Evolutionary conservation across 2,888 invertebrate genomes (phyloP).

Genomic region (Caenorhabditis virilis): DNA sequence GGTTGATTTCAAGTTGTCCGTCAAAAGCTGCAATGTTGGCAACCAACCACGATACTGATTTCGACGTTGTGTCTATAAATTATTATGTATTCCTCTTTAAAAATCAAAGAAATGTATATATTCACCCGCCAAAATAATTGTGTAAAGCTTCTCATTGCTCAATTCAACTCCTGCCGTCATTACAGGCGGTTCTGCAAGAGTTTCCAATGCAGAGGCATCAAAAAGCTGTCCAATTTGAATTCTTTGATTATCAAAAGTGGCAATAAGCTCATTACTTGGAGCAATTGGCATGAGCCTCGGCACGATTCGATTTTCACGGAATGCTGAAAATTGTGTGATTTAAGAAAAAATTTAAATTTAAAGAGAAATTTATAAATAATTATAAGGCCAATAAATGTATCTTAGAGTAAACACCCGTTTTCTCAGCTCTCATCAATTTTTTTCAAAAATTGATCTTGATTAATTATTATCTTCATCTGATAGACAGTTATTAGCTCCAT

Average conservation of each 20-base stretch:
- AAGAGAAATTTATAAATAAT: too few relatives aligned
- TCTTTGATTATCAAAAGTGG: conserved; percentile 34
- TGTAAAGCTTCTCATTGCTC: conserved; percentile 38
- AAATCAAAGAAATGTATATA: not conserved
- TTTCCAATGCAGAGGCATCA: conserved; percentile 22
- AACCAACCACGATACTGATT: conserved; percentile 28
- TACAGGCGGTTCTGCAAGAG: conserved; percentile 30
- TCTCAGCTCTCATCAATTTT: too few relatives aligned
- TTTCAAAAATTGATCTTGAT: too few relatives aligned
- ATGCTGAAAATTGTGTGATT: conserved; percentile 28
- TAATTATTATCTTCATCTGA: too few relatives aligned
- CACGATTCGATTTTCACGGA: conserved; percentile 48
- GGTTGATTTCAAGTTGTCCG: conserved; percentile 31
- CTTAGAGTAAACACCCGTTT: too few relatives aligned
- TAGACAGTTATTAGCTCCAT: too few relatives aligned
- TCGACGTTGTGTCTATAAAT: conserved; percentile 32
- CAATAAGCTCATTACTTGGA: conserved; percentile 29
- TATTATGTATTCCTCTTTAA: not conserved
- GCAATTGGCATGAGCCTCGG: conserved; percentile 40
- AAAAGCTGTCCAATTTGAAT: conserved; percentile 42
- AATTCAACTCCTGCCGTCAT: conserved; percentile 29
- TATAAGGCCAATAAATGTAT: too few relatives aligned
- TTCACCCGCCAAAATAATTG: conserved; percentile 40
- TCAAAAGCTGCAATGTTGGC: conserved; percentile 38
- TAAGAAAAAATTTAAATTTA: not conserved